Base-by-base conservation (phyloP, 2,888 invertebrate genomes). In the Pristionchus fissidentatus region DNA sequence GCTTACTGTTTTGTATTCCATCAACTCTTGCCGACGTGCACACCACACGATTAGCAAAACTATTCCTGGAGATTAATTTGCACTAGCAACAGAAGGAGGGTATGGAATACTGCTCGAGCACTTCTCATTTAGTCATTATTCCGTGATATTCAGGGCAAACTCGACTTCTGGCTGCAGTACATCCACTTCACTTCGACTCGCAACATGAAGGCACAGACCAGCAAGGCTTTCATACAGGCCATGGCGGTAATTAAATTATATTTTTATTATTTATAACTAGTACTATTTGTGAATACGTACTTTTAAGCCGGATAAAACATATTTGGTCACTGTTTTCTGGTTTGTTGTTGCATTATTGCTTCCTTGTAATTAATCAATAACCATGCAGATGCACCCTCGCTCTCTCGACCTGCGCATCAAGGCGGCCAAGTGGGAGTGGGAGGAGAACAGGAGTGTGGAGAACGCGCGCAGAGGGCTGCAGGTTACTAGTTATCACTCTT, bases 301-400 rank as follows among this genome's bases (percentile, higher is more conserved):
- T n/a, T n/a, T n/a, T n/a, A n/a, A n/a, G n/a, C n/a, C n/a, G n/a
- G n/a, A n/a, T n/a, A n/a, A n/a, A n/a, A n/a, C n/a, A n/a, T n/a
- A n/a, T n/a, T n/a, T n/a, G n/a, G n/a, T n/a, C n/a, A n/a, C n/a
- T n/a, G n/a, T n/a, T n/a, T n/a, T n/a, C n/a, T n/a, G n/a, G n/a
- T n/a, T n/a, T n/a, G n/a, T n/a, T n/a, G n/a, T n/a, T n/a, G n/a
- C n/a, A n/a, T 49, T 10, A 49, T 49, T 15, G 49, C 49, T 49
- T 49, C 49, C 49, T 19, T 15, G 49, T 49, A 49, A 15, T 62
- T 62, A 1, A 73, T 8, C 41, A 13, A 66, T 66, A 19, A 49
- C 49, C 49, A 15, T 77, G 5, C 13, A 83, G 83, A 83, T 83
- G 70, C 83, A 83, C n/a, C 83, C 83, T 49, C 83, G 55, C 38